These are phyloP conservation scores for Ephydatia muelleri DNA, from an alignment of 37 sponge, comb jelly and placozoan species.

Conservation along the genomic window DNA sequence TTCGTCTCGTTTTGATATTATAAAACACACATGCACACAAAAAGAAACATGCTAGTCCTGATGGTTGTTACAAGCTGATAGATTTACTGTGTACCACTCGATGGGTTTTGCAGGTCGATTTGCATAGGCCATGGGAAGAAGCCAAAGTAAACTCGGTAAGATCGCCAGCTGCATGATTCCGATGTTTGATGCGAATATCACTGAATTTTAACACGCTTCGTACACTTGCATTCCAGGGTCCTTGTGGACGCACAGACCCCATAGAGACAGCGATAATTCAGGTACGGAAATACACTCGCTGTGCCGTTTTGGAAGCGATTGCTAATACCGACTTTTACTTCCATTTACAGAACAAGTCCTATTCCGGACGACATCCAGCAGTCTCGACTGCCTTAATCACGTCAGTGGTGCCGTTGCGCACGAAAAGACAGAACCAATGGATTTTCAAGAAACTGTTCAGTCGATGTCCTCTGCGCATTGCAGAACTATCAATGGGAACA, in stretches of 20 bases:
- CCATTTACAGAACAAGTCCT: conserved; percentile 1
- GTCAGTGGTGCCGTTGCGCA: background rate
- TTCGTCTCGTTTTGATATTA: no score
- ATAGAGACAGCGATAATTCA: background rate
- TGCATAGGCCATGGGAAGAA: background rate
- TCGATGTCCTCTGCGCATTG: background rate
- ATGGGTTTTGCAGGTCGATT: background rate
- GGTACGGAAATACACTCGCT: background rate
- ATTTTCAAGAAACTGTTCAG: background rate
- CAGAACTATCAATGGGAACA: background rate
- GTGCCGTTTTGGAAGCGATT: background rate
- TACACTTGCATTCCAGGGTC: background rate
- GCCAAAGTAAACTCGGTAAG: background rate
- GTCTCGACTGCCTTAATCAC: conserved; percentile 48
- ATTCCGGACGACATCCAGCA: conserved; percentile 27
- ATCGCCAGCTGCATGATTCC: background rate
- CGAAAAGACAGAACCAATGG: background rate
- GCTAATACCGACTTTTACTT: background rate
- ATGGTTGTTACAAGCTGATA: background rate
- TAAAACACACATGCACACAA: no score
- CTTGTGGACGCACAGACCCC: background rate
- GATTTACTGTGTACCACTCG: background rate
- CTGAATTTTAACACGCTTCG: background rate
- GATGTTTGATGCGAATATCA: background rate
- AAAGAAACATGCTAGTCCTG: no score